These are phyloP conservation scores for Liasis olivaceus DNA, from an alignment of 2,797 vertebrate genomes.

Conservation along the genomic window DNA sequence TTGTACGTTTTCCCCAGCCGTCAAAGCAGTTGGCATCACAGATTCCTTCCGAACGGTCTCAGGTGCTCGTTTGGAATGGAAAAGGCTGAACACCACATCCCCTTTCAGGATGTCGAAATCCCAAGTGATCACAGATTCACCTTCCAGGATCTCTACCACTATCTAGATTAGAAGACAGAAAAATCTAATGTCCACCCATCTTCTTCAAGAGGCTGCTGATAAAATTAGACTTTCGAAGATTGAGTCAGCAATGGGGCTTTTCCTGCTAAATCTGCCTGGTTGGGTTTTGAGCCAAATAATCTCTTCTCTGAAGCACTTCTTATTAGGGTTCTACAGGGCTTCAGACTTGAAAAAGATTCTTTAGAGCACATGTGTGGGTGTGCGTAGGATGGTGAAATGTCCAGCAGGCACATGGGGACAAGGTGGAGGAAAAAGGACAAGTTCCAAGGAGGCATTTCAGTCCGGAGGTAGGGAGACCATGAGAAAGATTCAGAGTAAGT, in stretches of 20 bases:
- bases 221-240: not conserved
- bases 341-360: too few species aligned
- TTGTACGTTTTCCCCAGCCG: conserved; percentile 64
- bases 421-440: too few species aligned
- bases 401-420: not conserved
- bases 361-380: not conserved
- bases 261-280: not conserved
- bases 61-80: conserved; percentile 75
- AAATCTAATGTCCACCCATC: not conserved
- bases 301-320: too few species aligned
- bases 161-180: conserved; percentile 62
- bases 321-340: too few species aligned
- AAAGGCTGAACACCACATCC: conserved; percentile 81
- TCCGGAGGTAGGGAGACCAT: too few species aligned
- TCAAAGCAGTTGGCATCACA: not conserved
- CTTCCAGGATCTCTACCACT: conserved; percentile 75
- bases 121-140: conserved; percentile 80
- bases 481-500: too few species aligned
- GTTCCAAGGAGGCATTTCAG: too few species aligned
- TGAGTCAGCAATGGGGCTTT: not conserved
- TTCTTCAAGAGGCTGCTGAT: not conserved
- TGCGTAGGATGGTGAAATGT: not conserved
- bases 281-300: not conserved
- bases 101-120: conserved; percentile 83
- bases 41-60: conserved; percentile 56